Base-by-base conservation (phyloP, 2,888 invertebrate genomes). In the Brenthis hecate region DNA sequence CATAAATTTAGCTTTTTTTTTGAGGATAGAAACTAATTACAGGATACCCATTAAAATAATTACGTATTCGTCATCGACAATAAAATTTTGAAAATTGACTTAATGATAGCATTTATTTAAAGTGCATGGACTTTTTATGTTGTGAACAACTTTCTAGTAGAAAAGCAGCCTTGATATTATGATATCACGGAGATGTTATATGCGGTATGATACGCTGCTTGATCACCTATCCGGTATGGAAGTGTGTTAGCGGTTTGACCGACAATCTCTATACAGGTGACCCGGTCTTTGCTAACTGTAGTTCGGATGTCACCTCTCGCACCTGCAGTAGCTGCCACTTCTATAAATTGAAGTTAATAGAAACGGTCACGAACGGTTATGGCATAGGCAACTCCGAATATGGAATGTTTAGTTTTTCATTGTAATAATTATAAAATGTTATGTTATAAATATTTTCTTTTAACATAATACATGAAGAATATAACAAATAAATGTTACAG, bases 201-300 rank as follows among this genome's bases (percentile, higher is more conserved):
- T 66, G 67, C 71, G 66, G 65, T 73, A 63, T 65, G 68, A 62
- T 70, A 72, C 69, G 73, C 57, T 69, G 55, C 69, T 56, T 73
- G 73, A 74, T 73, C 73, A 75, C 74, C 75, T 75, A 83, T 85
- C 82, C 83, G 85, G 83, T 77, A 78, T 79, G 73, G 74, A 87
- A 85, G 85, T 87, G 75, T 86, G 88, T 82, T 84, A 86, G 80
- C 80, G 75, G 79, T 78, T 79, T 78, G 80, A 79, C 80, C 78
- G 79, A 78, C 80, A 79, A 75, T 74, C 76, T 81, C 77, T 76
- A 86, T 87, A 79, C 86, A 81, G 88, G 88, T 92, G 83, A 92
- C 92, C 91, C 85, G 87, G 92, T 91, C 87, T 83, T 79, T 74
- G 72, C 79, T 91, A 91, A 91, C 91, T 87, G 92, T 91, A 81